Base-by-base conservation (phyloP, 1,140 invertebrate genomes). In the Drosophila murphyi region DNA sequence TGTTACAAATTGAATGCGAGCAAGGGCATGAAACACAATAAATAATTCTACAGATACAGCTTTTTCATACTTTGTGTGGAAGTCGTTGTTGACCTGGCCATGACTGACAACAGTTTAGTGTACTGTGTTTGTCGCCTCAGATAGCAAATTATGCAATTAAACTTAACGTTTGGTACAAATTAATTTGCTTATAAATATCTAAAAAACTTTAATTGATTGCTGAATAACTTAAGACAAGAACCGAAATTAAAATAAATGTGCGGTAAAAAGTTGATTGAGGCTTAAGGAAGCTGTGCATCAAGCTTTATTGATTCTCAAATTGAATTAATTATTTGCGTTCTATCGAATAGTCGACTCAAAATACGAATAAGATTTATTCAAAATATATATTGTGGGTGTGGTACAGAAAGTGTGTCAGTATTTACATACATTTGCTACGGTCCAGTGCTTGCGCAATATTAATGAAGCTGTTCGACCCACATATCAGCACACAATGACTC, bases 301-400 rank as follows among this genome's bases (percentile, higher is more conserved):
- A 48, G 29, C 52, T 45, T 64, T 61, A 20, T 32, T 37, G 56
- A 59, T 48, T 71, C 59, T 57, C 60, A 54, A 76, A 52, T 65
- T 72, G 47, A 65, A 76, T 72, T 76, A 76, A 76, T 76, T 65
- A 76, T 72, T 76, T 76, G 73, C 55, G 52, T 51, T 72, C 54
- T 55, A 71, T 70, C 59, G 57, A 12, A 47, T 37, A 62, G 35
- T 7, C 39, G 5, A 41, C 52, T 39, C 4, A 61, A 28, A 41
- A 67, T 65, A 20, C 43, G 6, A 39, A 43, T 51, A 52, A 43
- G 5, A 32, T 35, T 29, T 55, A 45, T 43, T 32, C 7, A 4
- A n/a, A n/a, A 47, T 43, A 28, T 3, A n/a, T 34, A 39, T 35
- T 20, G 51, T 43, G 4, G 12, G 3, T 5, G 28, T 45, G 39